A percentile compares a stretch with the other conserved stretches of the same genome.
Conservation (phyloP, 64 coral and sea anemone genomes). For the Porites australiensis region DNA sequence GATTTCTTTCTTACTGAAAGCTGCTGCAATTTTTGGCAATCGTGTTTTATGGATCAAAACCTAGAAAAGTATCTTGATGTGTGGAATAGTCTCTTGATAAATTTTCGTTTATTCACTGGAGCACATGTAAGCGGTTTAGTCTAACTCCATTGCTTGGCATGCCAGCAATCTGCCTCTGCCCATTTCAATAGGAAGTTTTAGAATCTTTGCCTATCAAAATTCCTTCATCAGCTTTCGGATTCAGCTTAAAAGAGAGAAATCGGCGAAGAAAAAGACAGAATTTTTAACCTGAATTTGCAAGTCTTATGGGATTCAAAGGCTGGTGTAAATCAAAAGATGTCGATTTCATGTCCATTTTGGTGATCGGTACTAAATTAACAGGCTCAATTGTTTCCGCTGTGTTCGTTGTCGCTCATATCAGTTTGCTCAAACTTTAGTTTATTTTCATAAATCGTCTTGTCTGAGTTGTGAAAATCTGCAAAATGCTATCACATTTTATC, state of each 20-base stretch:
- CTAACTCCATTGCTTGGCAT: conserved; percentile 22
- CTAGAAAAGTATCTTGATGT: neutral
- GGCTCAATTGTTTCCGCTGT: neutral
- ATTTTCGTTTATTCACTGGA: neutral
- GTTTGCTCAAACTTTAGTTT: neutral
- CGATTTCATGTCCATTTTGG: conserved; percentile 43
- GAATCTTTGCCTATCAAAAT: neutral
- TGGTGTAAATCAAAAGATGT: neutral
- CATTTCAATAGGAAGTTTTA: neutral
- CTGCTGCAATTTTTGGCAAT: neutral
- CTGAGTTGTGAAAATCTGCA: neutral
- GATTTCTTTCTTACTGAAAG: neutral
- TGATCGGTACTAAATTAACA: neutral
- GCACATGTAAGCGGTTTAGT: conserved; percentile 31
- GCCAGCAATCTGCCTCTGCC: conserved; percentile 1
- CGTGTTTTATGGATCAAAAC: neutral
- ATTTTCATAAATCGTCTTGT: neutral
- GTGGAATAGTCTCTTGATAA: conserved; percentile 10
- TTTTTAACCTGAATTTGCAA: neutral
- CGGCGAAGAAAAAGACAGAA: neutral
- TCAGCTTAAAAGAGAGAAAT: neutral
- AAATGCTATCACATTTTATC: neutral
- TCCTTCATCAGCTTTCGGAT: neutral
- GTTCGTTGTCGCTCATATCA: neutral
- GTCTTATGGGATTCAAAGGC: neutral